phyloP scores from a whole-genome alignment of 2,113 vertebrate genomes.

The Paratilapia polleni region DNA sequence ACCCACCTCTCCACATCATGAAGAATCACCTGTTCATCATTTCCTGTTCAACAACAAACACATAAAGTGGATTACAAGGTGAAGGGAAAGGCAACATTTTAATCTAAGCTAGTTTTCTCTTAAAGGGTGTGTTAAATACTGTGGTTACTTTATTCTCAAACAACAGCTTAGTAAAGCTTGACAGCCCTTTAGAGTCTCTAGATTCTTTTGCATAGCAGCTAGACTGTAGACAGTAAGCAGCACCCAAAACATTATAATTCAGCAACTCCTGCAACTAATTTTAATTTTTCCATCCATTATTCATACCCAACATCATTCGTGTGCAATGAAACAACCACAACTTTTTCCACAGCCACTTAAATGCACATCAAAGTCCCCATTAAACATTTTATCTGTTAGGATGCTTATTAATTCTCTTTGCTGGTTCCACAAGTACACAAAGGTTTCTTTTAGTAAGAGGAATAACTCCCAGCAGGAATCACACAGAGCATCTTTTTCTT shows the following conservation, averaged over 20 bases:
- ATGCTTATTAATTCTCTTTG: background rate
- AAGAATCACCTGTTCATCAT: constrained; percentile 98
- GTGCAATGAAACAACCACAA: background rate
- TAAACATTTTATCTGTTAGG: background rate
- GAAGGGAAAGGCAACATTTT: background rate
- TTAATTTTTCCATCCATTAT: background rate
- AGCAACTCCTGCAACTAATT: background rate
- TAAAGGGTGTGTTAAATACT: background rate
- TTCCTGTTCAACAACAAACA: constrained; percentile 82
- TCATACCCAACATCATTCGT: background rate
- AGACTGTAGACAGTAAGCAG: background rate
- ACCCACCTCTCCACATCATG: constrained; percentile 96
- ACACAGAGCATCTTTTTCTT: constrained; percentile 45
- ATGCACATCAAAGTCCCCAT: background rate
- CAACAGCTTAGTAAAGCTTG: background rate
- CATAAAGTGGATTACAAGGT: background rate
- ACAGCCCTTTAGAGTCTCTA: background rate
- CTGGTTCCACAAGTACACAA: no score
- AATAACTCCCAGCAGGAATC: background rate
- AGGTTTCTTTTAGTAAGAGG: background rate
- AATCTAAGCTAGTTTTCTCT: background rate
- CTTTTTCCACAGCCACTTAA: background rate
- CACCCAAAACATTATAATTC: background rate
- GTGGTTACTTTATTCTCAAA: background rate
- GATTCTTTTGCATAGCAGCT: background rate